Conservation (phyloP, 2,113 vertebrate genomes). For the Synodontis membranacea region DNA sequence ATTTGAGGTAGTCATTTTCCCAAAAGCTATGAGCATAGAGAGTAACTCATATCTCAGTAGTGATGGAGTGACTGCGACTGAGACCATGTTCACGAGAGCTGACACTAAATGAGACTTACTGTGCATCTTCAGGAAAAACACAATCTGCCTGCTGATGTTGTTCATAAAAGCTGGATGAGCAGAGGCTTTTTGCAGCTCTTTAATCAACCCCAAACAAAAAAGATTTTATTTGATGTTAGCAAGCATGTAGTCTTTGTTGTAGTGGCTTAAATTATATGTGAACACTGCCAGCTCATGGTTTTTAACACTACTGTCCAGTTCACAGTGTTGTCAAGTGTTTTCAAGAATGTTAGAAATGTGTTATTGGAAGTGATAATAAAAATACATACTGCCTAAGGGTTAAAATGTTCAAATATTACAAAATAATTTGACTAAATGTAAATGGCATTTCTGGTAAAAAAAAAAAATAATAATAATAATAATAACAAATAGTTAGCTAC, state of each 20-base stretch:
- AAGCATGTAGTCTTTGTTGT: constrained; percentile 10
- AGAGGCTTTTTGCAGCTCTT: constrained; percentile 5
- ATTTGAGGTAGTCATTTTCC: background rate
- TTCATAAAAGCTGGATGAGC: constrained; percentile 6
- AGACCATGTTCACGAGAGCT: background rate
- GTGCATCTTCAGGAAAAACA: constrained; percentile 4
- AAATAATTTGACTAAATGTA: background rate
- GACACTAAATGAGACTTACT: constrained; percentile 4
- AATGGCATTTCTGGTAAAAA: background rate
- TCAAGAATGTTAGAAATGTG: background rate
- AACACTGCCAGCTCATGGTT: constrained; percentile 77
- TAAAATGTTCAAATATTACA: background rate
- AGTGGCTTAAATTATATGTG: constrained; percentile 61
- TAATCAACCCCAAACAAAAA: constrained; percentile 29
- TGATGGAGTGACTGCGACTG: background rate
- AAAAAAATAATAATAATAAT: too few relatives aligned
- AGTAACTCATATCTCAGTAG: background rate
- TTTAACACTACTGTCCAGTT: constrained; percentile 22
- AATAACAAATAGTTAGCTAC: background rate
- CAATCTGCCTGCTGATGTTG: background rate
- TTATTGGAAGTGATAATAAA: background rate
- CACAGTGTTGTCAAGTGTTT: background rate
- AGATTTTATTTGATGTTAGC: constrained; percentile 23
- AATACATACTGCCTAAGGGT: background rate
- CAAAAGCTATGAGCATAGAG: background rate